Base-by-base conservation (phyloP, 2,797 vertebrate species). In the Melanotaenia trifasciata region DNA sequence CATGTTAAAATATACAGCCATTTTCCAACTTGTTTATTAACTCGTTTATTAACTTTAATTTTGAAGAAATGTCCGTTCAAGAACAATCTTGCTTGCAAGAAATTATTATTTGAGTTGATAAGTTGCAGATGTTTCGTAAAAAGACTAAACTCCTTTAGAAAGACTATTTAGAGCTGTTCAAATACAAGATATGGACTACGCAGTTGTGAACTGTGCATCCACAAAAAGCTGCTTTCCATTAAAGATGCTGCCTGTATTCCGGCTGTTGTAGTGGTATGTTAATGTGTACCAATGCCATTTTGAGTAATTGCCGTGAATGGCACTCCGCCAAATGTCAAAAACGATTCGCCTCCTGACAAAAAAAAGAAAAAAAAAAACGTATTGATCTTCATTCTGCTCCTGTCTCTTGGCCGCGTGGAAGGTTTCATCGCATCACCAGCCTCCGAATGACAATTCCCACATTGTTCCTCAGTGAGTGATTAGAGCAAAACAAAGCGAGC, bases 261-360 rank as follows among this genome's bases (percentile, higher is more conserved):
- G 54, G 65, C 68, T 86, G 79, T 82, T 64, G 80, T 90, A 92
- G 79, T 87, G 85, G 81, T 90, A 91, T 92, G 93, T 92, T 92
- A 92, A 91, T 83, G 78, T 86, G 89, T 85, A 77, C 84, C 79
- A 87, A 79, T 90, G 90, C 90, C 89, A 92, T 93, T 93, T 87
- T 81, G 79, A 90, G 45, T 78, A 93, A 93, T 90, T 91, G 90
- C 91, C 92, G 93, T 91, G 80, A 93, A 87, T 90, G 90, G 89
- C 78, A 79, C 43, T 76, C 81, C 30, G 89, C 89, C 90, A 92
- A 94, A 93, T 92, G 94, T 95, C 94, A 94, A 89, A 93, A 95
- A 90, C 92, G 76, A 87, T 96, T 94, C 93, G 90, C 91, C 90
- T 90, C 43, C 58, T 84, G 87, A 93, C 89, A 77, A 90, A 90